Evolutionary conservation across 2,797 vertebrate genomes (phyloP), one percentile per base, ranked within the genome.

Genomic region (Pangasius macronema): DNA sequence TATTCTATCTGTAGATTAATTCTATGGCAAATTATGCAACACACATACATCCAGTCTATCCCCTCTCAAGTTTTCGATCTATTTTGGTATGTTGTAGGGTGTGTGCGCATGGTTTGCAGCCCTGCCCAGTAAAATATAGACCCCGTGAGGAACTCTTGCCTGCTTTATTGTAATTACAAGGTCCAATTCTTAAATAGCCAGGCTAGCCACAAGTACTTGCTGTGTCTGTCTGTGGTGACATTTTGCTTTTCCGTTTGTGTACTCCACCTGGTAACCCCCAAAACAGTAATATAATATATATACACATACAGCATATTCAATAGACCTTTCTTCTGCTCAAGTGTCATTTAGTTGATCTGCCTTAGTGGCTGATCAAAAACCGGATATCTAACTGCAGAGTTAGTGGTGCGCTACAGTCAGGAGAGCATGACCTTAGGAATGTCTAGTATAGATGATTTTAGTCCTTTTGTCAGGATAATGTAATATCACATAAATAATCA

Each of bases 91-190:
- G 91, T 91, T 94, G 95, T 93, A 95, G 94, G 95, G 91, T 90
- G 95, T 95, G 90, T 93, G 92, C 93, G 91, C 24, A 83, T 87
- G 93, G 87, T 95, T 93, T 94, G 92, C 92, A 82, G 95, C 95
- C 96, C 95, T 92, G 95, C 96, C 95, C 95, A 94, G 94, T 95
- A 96, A 96, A 96, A 94, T 96, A 96, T 93, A 96, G 95, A 95
- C 93, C 94, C 93, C 95, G 94, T 89, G 94, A 95, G 95, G 94
- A 96, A 96, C 95, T 95, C 95, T 94, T 93, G 93, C 93, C 90
- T 82, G 93, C 94, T 96, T 96, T 94, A 96, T 94, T 95, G 95
- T 96, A 96, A 96, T 96, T 96, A 96, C 93, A 95, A 95, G 95
- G 90, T 96, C 94, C 95, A 91, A 86, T 90, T 95, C 95, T 95